Base-by-base conservation (phyloP, 2,797 vertebrate genomes). In the Xerus rutilus region DNA sequence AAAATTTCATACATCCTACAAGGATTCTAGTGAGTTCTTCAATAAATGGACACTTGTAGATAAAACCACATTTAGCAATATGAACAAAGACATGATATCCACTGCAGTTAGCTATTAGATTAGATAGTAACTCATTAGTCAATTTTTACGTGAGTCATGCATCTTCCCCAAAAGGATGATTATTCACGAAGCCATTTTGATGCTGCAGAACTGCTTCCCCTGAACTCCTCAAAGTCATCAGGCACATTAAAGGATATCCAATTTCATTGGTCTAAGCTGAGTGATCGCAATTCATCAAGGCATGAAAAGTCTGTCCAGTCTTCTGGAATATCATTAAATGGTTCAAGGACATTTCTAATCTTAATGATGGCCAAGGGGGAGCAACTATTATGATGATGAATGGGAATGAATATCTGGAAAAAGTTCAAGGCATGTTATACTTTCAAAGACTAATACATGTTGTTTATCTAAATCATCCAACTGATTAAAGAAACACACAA, bases 401-500 rank as follows among this genome's bases (percentile, higher is more conserved):
- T 97, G 97, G 77, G 95, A 97, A 96, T 90, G 96, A 98, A 94
- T 97, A 97, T 95, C 96, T 98, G 96, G 95, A 97, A 96, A 98
- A 97, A 97, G 97, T 97, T 97, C 97, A 98, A 97, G 96, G 96
- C 95, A 95, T 97, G 86, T 94, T 98, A 86, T 95, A 97, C 93
- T 97, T 97, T 94, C 94, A 97, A 96, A 97, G 96, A 97, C 96
- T 96, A 97, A 97, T 97, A 97, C 89, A 96, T 84, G 87, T 96
- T 98, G 97, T 97, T 97, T 97, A 97, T 97, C 97, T 97, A 97
- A 97, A 97, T 97, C 97, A 97, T 97, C 96, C 96, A 97, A 93
- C 96, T 98, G 97, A 98, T 97, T 98, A 97, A 98, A 97, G 97
- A 97, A 97, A 97, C 97, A 97, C 96, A 97, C 97, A 97, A 96